Conservation (phyloP, 2,797 vertebrate genomes). For the Tokudaia tokunoshimensis region DNA sequence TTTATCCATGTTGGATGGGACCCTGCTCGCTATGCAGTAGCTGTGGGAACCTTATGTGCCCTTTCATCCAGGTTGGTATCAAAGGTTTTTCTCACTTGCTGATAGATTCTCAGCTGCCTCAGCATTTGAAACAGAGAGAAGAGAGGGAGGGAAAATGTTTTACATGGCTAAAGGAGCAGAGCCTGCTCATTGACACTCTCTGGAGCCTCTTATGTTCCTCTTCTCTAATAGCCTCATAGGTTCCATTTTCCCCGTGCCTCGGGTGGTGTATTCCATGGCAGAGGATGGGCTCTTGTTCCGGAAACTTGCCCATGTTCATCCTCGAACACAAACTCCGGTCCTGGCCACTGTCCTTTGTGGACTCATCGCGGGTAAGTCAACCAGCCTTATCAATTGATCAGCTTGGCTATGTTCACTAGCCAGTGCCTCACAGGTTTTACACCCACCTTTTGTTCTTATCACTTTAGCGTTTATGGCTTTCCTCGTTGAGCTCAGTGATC, state of each 20-base stretch:
- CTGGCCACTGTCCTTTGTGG: slow-evolving; percentile 92
- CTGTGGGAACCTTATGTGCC: slow-evolving; percentile 95
- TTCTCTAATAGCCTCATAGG: slow-evolving; percentile 91
- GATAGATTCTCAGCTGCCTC: neutral
- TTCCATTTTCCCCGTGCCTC: slow-evolving; percentile 94
- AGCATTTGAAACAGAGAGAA: neutral
- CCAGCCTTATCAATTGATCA: neutral
- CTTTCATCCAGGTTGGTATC: slow-evolving; percentile 94
- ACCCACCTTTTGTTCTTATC: neutral
- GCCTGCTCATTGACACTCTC: neutral
- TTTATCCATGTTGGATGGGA: slow-evolving; percentile 93
- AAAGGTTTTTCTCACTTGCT: neutral
- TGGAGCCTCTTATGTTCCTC: neutral
- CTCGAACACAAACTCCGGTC: slow-evolving; percentile 92
- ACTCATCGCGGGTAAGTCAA: slow-evolving; percentile 89
- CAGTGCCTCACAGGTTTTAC: neutral
- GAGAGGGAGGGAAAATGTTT: neutral
- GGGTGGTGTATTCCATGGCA: slow-evolving; percentile 95
- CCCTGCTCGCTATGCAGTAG: slow-evolving; percentile 93
- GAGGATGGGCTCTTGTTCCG: slow-evolving; percentile 94
- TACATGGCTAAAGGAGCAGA: neutral
- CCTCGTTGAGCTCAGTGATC: slow-evolving; percentile 93
- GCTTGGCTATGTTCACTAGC: neutral
- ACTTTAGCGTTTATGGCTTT: slow-evolving; percentile 92
- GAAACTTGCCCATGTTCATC: slow-evolving; percentile 89